Conservation (phyloP, 92 coral and sea anemone genomes). For the Epizoanthus fatuus region DNA sequence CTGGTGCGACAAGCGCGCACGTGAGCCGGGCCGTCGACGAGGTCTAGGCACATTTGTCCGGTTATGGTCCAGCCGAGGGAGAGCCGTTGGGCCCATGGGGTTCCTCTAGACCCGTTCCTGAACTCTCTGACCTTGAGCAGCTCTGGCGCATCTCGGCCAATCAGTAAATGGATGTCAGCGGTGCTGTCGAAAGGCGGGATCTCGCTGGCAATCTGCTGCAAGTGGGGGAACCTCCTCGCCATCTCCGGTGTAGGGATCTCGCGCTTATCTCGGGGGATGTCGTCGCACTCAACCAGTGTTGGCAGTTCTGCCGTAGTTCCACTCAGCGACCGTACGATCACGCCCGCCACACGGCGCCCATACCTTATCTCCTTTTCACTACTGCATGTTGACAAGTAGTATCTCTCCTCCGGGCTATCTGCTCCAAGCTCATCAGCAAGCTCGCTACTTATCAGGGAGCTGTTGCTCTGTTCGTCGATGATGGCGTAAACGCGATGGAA, state of each 20-base stretch:
- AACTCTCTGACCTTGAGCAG: constrained; percentile 69
- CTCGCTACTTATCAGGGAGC: constrained; percentile 45
- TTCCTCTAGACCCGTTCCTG: constrained; percentile 62
- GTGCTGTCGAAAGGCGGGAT: constrained; percentile 63
- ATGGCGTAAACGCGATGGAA: constrained; percentile 29
- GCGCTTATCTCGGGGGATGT: constrained; percentile 56
- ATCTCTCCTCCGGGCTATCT: constrained; percentile 56
- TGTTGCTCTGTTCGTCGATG: constrained; percentile 42
- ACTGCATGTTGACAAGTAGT: constrained; percentile 68
- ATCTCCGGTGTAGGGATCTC: constrained; percentile 72
- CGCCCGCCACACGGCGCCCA: constrained; percentile 65
- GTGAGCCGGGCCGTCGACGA: constrained; percentile 56
- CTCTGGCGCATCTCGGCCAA: constrained; percentile 75
- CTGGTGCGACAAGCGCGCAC: constrained; percentile 52
- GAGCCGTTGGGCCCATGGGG: constrained; percentile 63
- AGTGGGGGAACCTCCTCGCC: constrained; percentile 73
- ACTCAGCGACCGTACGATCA: constrained; percentile 18
- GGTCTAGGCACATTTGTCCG: constrained; percentile 73
- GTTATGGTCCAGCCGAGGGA: constrained; percentile 70
- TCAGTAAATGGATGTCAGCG: constrained; percentile 58
- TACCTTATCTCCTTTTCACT: constrained; percentile 61
- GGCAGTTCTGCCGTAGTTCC: constrained; percentile 51
- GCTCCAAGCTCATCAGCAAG: constrained; percentile 49
- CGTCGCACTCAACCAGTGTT: constrained; percentile 62
- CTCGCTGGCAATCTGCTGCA: constrained; percentile 57